phyloP scores from a whole-genome alignment of 2,797 vertebrate species.

The Bradypus variegatus region DNA sequence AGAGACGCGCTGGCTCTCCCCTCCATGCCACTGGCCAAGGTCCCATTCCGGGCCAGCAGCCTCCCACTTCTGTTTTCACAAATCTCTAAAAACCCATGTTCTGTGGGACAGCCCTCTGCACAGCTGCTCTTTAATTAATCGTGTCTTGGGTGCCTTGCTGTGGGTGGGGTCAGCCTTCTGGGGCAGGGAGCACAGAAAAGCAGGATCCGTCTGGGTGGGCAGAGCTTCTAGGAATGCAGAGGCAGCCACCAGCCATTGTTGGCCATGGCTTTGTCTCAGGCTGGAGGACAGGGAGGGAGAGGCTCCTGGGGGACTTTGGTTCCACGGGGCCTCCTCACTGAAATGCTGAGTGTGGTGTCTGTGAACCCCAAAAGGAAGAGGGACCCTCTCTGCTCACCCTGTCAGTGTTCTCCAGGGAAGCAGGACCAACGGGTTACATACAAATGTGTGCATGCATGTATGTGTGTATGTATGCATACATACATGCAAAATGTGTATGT shows the following conservation, averaged over 20 bases:
- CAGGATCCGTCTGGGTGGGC: fast-evolving
- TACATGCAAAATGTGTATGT: no score
- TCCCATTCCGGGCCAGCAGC: background rate
- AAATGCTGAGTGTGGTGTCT: fast-evolving
- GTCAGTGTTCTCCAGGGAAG: no score
- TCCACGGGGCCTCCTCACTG: background rate
- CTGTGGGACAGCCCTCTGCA: fast-evolving
- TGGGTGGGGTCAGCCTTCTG: background rate
- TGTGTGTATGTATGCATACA: no score
- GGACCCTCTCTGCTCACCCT: fast-evolving
- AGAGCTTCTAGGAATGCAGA: background rate
- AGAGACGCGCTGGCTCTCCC: background rate
- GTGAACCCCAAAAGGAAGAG: no score
- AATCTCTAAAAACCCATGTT: background rate
- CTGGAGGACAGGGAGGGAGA: background rate
- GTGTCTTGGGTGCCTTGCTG: background rate
- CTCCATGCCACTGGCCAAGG: no score
- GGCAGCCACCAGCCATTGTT: fast-evolving
- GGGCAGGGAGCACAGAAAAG: fast-evolving
- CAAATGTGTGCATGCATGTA: no score
- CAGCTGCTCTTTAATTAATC: background rate
- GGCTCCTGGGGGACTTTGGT: fast-evolving
- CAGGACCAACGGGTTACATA: no score
- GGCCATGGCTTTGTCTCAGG: no score
- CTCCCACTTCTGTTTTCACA: background rate